phyloP scores from a whole-genome alignment of 2,888 invertebrate species.

The Folsomia candida region DNA sequence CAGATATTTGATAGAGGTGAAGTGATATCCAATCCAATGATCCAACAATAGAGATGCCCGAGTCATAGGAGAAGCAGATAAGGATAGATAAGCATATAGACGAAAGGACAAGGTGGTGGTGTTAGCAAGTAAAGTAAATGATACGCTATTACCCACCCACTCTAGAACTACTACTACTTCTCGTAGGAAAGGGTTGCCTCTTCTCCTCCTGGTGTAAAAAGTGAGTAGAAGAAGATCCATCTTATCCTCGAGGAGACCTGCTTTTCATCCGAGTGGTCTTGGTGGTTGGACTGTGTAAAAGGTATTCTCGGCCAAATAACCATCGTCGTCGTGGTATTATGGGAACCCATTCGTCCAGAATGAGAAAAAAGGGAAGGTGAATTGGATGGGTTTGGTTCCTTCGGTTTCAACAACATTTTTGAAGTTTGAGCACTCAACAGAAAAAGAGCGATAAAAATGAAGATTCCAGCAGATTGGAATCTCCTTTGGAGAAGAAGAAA shows the following conservation, averaged over 20 bases:
- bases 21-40: neutral
- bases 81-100: neutral
- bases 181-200: neutral
- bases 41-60: neutral
- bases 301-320: too few species aligned
- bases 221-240: neutral
- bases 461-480: constrained; percentile 14
- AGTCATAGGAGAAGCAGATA: neutral
- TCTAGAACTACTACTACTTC: neutral
- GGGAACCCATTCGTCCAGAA: neutral
- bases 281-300: too few species aligned
- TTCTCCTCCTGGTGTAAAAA: neutral
- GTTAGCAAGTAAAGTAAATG: neutral
- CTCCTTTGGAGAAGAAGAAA: neutral
- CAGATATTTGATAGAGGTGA: constrained; percentile 2
- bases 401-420: neutral
- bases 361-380: constrained; percentile 1
- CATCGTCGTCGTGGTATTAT: neutral
- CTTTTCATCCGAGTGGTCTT: neutral
- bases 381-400: constrained; percentile 13
- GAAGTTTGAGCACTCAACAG: constrained; percentile 21
- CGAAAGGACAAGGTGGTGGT: neutral
- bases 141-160: constrained; percentile 1
- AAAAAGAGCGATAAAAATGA: constrained; percentile 23
- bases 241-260: neutral